These are phyloP conservation scores for Cyclargus thomasi DNA, from an alignment of 1,140 invertebrate genomes.

Conservation along the genomic window DNA sequence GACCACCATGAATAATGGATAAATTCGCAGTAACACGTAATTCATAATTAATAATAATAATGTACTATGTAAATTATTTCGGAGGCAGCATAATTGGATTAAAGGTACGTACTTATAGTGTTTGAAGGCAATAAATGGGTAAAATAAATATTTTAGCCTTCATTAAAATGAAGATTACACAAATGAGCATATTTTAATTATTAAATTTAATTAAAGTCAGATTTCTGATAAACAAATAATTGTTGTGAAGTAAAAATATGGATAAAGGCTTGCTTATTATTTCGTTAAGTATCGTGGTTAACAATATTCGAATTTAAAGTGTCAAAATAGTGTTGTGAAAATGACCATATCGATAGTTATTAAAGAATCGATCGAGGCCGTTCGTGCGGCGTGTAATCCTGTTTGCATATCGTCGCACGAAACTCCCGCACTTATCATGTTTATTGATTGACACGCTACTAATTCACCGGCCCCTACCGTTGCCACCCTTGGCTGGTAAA, in stretches of 20 bases:
- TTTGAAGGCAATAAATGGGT: not conserved
- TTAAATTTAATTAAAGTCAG: constrained; percentile 4
- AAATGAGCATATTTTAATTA: not conserved
- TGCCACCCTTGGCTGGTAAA: constrained; percentile 25
- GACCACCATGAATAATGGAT: not conserved
- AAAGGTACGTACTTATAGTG: not conserved
- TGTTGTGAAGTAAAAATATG: not conserved
- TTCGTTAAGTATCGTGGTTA: not conserved
- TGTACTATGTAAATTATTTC: not conserved
- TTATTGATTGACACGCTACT: constrained; percentile 71
- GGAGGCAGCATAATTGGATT: not conserved
- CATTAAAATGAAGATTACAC: not conserved
- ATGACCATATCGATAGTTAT: constrained; percentile 21
- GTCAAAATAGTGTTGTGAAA: constrained; percentile 15
- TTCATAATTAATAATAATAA: not conserved
- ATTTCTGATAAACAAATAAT: constrained; percentile 4
- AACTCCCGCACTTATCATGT: constrained; percentile 69
- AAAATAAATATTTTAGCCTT: not conserved
- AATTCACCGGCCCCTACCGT: constrained; percentile 50
- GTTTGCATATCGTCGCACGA: constrained; percentile 70
- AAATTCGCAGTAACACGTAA: not conserved
- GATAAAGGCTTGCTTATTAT: not conserved
- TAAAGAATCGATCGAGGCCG: constrained; percentile 37
- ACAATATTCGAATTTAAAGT: not conserved
- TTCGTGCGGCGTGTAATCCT: constrained; percentile 58